phyloP scores from a whole-genome alignment of 2,113 vertebrate genomes.

The Pantherophis guttatus region DNA sequence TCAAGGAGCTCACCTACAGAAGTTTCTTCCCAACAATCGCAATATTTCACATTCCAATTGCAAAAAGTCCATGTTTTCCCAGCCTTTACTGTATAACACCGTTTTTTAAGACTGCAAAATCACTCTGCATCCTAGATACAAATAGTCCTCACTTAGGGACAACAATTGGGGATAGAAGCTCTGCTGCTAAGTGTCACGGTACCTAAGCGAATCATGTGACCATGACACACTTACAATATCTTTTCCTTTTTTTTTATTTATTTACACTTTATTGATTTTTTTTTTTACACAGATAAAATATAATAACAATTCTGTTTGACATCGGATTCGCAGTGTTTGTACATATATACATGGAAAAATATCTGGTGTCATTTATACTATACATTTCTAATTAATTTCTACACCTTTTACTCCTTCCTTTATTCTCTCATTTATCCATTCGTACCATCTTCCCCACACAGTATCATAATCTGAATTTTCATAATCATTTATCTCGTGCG shows the following conservation, averaged over 20 bases:
- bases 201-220: background rate
- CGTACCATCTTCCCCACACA: too few relatives aligned
- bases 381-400: too few relatives aligned
- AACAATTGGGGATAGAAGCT: background rate
- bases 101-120: background rate
- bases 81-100: background rate
- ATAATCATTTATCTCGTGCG: too few relatives aligned
- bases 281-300: too few relatives aligned
- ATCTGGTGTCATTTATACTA: too few relatives aligned
- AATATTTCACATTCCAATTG: background rate
- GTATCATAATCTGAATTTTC: too few relatives aligned
- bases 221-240: background rate
- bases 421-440: too few relatives aligned
- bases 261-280: too few relatives aligned
- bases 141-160: background rate
- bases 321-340: too few relatives aligned
- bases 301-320: too few relatives aligned
- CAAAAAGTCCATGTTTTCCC: background rate
- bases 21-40: background rate
- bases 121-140: background rate
- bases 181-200: background rate
- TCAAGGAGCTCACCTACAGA: background rate
- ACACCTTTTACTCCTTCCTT: too few relatives aligned
- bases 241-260: background rate
- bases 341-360: too few relatives aligned